These are phyloP conservation scores for Cheilosia urbana DNA, from an alignment of 2,888 invertebrate species.

Conservation along the genomic window DNA sequence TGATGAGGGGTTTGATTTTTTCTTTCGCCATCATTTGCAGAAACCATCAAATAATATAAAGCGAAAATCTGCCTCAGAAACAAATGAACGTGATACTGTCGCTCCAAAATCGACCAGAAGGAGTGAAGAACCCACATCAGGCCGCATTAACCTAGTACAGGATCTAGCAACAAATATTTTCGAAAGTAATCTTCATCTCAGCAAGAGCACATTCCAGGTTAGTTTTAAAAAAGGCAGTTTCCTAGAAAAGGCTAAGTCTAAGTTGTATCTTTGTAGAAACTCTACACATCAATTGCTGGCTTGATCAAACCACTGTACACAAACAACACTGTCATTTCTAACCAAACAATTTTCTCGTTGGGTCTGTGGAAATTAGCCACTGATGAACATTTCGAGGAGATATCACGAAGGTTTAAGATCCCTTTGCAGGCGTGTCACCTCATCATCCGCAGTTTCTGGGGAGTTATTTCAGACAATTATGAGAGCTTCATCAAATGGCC, in stretches of 20 bases:
- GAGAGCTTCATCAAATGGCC: constrained; percentile 83
- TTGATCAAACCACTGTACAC: constrained; percentile 63
- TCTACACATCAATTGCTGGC: constrained; percentile 25
- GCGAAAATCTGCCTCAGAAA: constrained; percentile 56
- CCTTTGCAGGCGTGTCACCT: constrained; percentile 80
- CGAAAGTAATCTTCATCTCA: constrained; percentile 80
- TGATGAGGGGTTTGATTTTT: constrained; percentile 78
- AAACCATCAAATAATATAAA: constrained; percentile 9
- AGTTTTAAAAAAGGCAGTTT: constrained; percentile 29
- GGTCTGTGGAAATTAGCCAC: constrained; percentile 82
- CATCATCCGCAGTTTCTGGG: constrained; percentile 81
- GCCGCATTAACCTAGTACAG: constrained; percentile 80
- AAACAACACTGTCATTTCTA: constrained; percentile 76
- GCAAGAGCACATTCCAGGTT: constrained; percentile 81
- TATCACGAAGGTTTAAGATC: constrained; percentile 81
- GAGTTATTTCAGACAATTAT: constrained; percentile 81
- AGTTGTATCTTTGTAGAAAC: constrained; percentile 34
- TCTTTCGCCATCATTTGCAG: constrained; percentile 70
- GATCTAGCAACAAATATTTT: constrained; percentile 79
- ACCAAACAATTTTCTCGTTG: constrained; percentile 80
- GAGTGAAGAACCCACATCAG: constrained; percentile 72
- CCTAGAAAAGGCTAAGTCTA: constrained; percentile 14
- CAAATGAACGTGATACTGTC: constrained; percentile 48
- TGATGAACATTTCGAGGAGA: constrained; percentile 83
- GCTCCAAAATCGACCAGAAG: background rate